Evolutionary conservation across 2,113 vertebrate genomes (phyloP), one percentile per base, ranked within the genome.

Genomic region (Aspidoscelis tigris): DNA sequence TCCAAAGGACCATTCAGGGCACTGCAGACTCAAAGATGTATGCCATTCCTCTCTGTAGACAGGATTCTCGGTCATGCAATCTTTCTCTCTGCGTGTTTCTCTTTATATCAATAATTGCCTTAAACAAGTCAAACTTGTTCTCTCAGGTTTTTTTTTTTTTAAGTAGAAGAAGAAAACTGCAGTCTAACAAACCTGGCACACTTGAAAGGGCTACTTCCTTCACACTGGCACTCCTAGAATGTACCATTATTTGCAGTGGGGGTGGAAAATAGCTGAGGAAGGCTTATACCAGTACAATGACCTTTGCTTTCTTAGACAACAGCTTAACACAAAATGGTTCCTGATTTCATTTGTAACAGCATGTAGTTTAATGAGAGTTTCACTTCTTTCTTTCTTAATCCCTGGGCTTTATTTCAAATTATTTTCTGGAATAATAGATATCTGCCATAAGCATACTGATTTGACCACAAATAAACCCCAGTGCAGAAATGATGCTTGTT

Each of bases 121-220:
- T 47, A 26, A 74, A 70, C 55, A 6, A 61, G 39, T 26, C 0
- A 0, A 21, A 61, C 50, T 72, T 83, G 71, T 71, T 82, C 73
- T 33, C 4, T 86, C 47, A 72, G 76, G 33, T 33, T 33, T 33
- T 33, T 33, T 33, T 33, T 33, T 14, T 61, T 18, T 18, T 20
- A 61, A 61, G 4, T 18, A 18, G 18, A 61, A 58, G 55, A 89
- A 78, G 77, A 87, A 84, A 9, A 47, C 20, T 68, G 43, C 44
- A 4, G 75, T 88, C 86, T 84, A 86, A 86, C 83, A 84, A 81
- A 74, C 6, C 26, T 53, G 47, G 26, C 68, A 69, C 71, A 14
- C 68, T 86, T 81, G 24, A 50, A 88, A 73, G 84, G 71, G 47
- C 41, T 39, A 72, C 85, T 87, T 90, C 83, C 81, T 88, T 70